A percentile compares a stretch with the other conserved stretches of the same genome.
These are phyloP conservation scores for Trachelus iudaicus DNA, from an alignment of 2,888 invertebrate genomes.

Conservation along the genomic window DNA sequence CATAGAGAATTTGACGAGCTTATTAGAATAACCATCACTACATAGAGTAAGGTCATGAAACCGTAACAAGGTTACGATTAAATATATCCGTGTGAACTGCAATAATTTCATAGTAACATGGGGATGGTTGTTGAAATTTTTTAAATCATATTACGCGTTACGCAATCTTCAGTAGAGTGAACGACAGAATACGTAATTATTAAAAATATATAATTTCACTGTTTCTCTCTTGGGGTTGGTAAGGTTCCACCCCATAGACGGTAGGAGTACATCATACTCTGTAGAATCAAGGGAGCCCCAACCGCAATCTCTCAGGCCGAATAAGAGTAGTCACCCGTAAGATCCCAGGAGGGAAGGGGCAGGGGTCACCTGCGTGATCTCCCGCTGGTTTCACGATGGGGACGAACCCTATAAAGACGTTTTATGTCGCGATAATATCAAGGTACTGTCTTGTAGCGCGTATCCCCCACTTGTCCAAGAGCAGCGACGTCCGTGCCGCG, in stretches of 20 bases:
- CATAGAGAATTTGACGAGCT: constrained; percentile 2
- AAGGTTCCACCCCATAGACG: neutral
- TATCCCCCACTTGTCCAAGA: neutral
- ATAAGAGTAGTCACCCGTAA: neutral
- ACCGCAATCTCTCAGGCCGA: neutral
- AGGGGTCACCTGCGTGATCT: constrained; percentile 5
- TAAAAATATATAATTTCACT: neutral
- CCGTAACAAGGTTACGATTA: neutral
- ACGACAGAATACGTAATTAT: neutral
- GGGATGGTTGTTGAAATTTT: neutral
- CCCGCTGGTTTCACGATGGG: neutral
- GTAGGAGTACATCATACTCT: neutral
- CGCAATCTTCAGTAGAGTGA: neutral
- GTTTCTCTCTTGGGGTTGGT: neutral
- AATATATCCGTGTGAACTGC: neutral
- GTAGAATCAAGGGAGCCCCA: neutral
- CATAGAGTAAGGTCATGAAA: neutral
- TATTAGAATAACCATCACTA: constrained; percentile 3
- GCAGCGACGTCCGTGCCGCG: neutral
- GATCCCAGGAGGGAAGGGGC: neutral
- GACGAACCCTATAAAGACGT: constrained; percentile 8
- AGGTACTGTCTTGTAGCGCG: neutral
- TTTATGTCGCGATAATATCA: constrained; percentile 10
- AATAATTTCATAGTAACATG: neutral
- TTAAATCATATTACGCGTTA: neutral